phyloP scores from a whole-genome alignment of 2,113 vertebrate genomes.

The Chlamydotis undulata region DNA sequence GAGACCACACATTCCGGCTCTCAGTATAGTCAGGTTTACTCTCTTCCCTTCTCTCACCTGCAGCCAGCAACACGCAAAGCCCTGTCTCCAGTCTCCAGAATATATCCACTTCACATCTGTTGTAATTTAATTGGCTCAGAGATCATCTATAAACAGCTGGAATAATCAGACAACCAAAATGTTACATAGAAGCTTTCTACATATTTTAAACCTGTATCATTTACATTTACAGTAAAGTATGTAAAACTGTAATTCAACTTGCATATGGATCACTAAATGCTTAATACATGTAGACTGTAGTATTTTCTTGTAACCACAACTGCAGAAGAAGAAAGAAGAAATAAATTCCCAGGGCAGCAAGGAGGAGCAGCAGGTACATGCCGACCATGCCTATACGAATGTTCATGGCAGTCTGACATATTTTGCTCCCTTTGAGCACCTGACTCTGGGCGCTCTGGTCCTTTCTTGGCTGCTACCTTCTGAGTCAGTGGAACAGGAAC shows the following conservation, averaged over 20 bases:
- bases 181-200: background rate
- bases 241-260: background rate
- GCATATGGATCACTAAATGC: background rate
- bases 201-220: background rate
- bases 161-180: background rate
- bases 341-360: background rate
- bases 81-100: background rate
- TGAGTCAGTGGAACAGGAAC: background rate
- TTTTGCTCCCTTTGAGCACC: background rate
- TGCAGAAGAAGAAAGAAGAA: background rate
- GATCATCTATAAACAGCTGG: background rate
- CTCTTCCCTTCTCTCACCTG: background rate
- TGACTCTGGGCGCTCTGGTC: fast-evolving
- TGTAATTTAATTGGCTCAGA: background rate
- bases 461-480: background rate
- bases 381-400: background rate
- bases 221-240: background rate
- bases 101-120: background rate
- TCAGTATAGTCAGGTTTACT: background rate
- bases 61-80: background rate
- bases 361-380: background rate
- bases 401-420: background rate
- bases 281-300: background rate
- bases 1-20: background rate
- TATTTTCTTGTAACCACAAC: background rate